A percentile compares a stretch with the other conserved stretches of the same genome.
phyloP scores from a whole-genome alignment of 1,140 invertebrate genomes.

The Galleria mellonella region DNA sequence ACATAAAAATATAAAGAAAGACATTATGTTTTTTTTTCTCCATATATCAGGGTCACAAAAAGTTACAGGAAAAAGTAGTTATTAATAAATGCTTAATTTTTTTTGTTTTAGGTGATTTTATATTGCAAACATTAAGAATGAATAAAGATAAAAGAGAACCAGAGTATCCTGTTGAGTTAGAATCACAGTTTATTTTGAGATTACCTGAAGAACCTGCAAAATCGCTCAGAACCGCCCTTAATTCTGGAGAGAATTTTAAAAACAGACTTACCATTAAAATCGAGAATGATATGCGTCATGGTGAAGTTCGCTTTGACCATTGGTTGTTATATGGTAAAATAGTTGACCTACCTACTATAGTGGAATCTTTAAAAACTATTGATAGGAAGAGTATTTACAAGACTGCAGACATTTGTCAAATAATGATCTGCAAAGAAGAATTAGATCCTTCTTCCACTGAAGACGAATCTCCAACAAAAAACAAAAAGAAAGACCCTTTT shows the following conservation, averaged over 20 bases:
- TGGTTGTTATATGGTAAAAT: slow-evolving; percentile 92
- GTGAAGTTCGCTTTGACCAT: slow-evolving; percentile 92
- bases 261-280: slow-evolving; percentile 92
- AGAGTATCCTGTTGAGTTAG: slow-evolving; percentile 81
- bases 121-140: slow-evolving; percentile 1
- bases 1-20: too few species aligned
- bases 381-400: slow-evolving; percentile 98
- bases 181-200: slow-evolving; percentile 92
- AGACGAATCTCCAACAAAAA: slow-evolving; percentile 87
- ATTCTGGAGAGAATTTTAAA: slow-evolving; percentile 85
- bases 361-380: slow-evolving; percentile 96
- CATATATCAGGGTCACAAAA: too few species aligned
- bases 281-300: slow-evolving; percentile 92
- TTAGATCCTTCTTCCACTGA: slow-evolving; percentile 85
- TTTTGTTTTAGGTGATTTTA: too few species aligned
- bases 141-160: slow-evolving; percentile 40
- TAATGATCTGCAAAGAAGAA: slow-evolving; percentile 91
- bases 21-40: too few species aligned
- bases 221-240: slow-evolving; percentile 83
- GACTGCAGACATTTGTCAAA: slow-evolving; percentile 96
- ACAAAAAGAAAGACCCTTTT: slow-evolving; percentile 92
- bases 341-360: slow-evolving; percentile 93
- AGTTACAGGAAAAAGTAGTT: too few species aligned
- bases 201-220: slow-evolving; percentile 88
- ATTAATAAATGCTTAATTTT: too few species aligned